phyloP scores from a whole-genome alignment of 2,113 vertebrate species.

The Stigmatopora argus region DNA sequence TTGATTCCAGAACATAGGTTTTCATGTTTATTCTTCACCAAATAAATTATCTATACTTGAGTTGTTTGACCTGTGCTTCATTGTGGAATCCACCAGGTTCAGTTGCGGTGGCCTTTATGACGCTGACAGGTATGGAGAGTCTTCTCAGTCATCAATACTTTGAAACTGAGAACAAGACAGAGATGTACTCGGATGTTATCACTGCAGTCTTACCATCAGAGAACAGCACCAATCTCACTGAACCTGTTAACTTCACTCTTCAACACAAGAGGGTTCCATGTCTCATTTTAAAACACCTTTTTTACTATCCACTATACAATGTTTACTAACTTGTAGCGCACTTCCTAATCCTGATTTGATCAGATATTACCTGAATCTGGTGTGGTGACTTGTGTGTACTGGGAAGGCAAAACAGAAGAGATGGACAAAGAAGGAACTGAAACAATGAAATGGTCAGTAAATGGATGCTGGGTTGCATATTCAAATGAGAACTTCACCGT shows the following conservation, averaged over 20 bases:
- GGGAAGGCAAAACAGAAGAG: constrained; percentile 29
- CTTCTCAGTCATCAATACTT: constrained; percentile 54
- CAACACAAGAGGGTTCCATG: constrained; percentile 46
- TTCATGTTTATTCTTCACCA: too few relatives aligned
- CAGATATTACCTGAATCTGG: constrained; percentile 33
- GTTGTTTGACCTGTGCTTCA: not conserved
- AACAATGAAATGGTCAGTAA: constrained; percentile 54
- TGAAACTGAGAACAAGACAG: constrained; percentile 39
- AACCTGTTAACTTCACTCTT: constrained; percentile 65
- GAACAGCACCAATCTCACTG: constrained; percentile 47
- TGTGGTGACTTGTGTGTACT: constrained; percentile 68
- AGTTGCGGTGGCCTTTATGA: constrained; percentile 49
- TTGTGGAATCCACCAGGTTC: constrained; percentile 31
- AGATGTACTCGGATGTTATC: constrained; percentile 55
- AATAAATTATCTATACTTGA: too few relatives aligned
- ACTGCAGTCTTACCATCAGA: constrained; percentile 44
- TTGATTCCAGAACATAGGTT: too few relatives aligned
- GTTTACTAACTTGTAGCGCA: not conserved
- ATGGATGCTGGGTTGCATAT: constrained; percentile 53
- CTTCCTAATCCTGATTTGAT: not conserved
- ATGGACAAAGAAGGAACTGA: not conserved
- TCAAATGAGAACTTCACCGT: constrained; percentile 46
- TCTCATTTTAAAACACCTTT: not conserved
- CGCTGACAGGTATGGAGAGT: constrained; percentile 47
- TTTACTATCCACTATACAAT: not conserved